Percentiles rank a stretch among this genome's conserved stretches.
These are phyloP conservation scores for Perognathus longimembris DNA, from an alignment of 2,113 vertebrate species.

Conservation along the genomic window DNA sequence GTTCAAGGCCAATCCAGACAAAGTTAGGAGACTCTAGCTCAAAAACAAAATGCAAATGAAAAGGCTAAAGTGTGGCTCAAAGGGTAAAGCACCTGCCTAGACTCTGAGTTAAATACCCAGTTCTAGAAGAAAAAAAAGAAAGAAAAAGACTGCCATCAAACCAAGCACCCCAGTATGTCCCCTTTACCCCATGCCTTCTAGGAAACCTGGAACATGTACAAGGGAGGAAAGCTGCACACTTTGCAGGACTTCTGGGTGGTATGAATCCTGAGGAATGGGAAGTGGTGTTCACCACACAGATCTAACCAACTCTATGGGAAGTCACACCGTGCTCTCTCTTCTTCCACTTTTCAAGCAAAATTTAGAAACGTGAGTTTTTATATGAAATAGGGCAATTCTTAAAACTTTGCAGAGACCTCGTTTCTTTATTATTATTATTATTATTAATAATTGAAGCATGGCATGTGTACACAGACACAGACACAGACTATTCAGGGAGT, in stretches of 20 bases:
- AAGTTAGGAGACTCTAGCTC: too few species aligned
- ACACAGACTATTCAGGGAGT: not conserved
- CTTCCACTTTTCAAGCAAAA: not conserved
- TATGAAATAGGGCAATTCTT: not conserved
- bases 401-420: not conserved
- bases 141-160: not conserved
- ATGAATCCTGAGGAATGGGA: accelerated
- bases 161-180: not conserved
- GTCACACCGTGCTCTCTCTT: not conserved
- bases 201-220: not conserved
- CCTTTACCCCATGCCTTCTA: not conserved
- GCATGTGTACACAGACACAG: not conserved
- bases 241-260: not conserved
- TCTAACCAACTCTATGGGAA: not conserved
- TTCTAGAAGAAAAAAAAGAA: too few species aligned
- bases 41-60: too few species aligned
- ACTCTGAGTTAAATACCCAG: too few species aligned
- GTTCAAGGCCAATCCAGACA: too few species aligned
- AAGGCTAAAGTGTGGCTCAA: too few species aligned
- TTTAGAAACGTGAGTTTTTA: not conserved
- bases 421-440: not conserved
- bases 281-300: not conserved
- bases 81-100: too few species aligned
- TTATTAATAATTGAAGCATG: not conserved
- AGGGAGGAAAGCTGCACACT: not conserved